Conservation (phyloP, 2,797 vertebrate species). For the Hyperoplus lanceolatus region DNA sequence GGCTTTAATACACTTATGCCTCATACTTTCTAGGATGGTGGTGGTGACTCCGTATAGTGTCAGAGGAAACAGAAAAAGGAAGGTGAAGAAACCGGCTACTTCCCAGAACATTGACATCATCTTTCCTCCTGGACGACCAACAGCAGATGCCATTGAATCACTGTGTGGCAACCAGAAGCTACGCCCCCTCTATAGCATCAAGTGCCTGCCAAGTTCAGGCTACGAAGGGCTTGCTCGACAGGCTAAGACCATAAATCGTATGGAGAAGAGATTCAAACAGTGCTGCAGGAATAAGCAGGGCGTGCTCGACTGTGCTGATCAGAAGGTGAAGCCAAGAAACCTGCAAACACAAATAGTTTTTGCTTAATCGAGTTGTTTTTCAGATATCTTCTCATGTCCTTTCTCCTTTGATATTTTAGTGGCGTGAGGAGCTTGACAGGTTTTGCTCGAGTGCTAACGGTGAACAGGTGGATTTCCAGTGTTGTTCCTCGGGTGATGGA, state of each 20-base stretch:
- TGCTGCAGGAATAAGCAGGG: slow-evolving; percentile 80
- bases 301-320: slow-evolving; percentile 69
- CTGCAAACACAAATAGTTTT: not conserved
- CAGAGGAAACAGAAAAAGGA: slow-evolving; percentile 3
- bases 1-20: slow-evolving; percentile 5
- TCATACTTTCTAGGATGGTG: slow-evolving; percentile 55
- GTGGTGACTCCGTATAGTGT: not conserved
- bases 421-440: slow-evolving; percentile 76
- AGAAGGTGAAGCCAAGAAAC: slow-evolving; percentile 68
- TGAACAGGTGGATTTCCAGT: slow-evolving; percentile 45
- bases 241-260: slow-evolving; percentile 75
- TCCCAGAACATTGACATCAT: slow-evolving; percentile 47
- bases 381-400: not conserved
- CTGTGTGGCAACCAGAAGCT: slow-evolving; percentile 73
- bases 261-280: slow-evolving; percentile 77
- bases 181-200: slow-evolving; percentile 67
- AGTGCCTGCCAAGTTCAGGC: slow-evolving; percentile 66
- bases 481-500: slow-evolving; percentile 60
- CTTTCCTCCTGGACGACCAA: slow-evolving; percentile 84
- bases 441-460: slow-evolving; percentile 70
- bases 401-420: slow-evolving; percentile 69
- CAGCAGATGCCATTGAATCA: slow-evolving; percentile 50
- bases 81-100: slow-evolving; percentile 1
- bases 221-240: slow-evolving; percentile 69
- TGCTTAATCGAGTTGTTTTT: not conserved